Evolutionary conservation across 2,113 vertebrate genomes (phyloP).

Genomic region (Periophthalmodon schlosseri): DNA sequence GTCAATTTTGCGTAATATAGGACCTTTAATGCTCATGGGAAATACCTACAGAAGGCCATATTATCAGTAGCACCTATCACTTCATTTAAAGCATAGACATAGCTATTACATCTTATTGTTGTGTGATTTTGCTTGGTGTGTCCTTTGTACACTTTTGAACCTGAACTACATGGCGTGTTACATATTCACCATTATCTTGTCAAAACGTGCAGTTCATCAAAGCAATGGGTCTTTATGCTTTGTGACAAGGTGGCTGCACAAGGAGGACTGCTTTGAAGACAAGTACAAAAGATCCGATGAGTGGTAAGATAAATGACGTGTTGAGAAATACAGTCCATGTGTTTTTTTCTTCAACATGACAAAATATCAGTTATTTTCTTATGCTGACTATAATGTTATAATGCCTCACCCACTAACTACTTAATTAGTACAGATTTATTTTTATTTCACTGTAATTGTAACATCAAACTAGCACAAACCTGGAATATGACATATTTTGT

Average conservation of each 20-base stretch:
- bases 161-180: background rate
- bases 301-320: background rate
- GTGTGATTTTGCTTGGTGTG: background rate
- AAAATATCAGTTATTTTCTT: background rate
- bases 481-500: no score
- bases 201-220: constrained; percentile 8
- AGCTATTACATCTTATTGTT: background rate
- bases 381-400: background rate
- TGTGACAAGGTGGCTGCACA: background rate
- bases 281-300: background rate
- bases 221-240: background rate
- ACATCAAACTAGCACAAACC: no score
- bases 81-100: background rate
- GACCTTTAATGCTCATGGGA: no score
- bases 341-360: background rate
- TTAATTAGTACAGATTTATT: no score
- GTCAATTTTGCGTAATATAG: no score
- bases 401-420: background rate
- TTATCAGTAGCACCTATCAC: background rate
- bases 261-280: background rate
- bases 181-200: constrained; percentile 12
- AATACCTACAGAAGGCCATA: no score
- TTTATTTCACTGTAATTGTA: no score
- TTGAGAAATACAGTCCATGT: background rate
- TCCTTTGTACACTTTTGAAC: background rate